phyloP scores from a whole-genome alignment of 92 coral and sea anemone species.

The Porites rus region DNA sequence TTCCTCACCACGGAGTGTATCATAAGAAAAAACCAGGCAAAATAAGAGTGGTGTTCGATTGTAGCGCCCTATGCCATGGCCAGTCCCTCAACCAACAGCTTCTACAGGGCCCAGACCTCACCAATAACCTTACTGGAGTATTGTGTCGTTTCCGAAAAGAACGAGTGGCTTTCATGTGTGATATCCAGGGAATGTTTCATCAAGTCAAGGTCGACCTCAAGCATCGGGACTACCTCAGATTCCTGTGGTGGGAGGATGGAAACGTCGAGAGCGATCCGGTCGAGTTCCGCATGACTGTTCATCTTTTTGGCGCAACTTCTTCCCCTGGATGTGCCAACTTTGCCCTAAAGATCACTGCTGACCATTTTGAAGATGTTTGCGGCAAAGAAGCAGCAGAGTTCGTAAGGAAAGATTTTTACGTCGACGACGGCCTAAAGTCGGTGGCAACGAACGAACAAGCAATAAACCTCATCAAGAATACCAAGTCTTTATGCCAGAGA shows the following conservation, averaged over 20 bases:
- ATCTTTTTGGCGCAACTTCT: slow-evolving; percentile 33
- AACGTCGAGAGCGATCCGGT: slow-evolving; percentile 6
- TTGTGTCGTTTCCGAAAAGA: slow-evolving; percentile 42
- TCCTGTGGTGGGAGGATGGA: slow-evolving; percentile 50
- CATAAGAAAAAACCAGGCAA: background rate
- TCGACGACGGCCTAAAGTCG: slow-evolving; percentile 66
- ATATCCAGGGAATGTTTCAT: slow-evolving; percentile 35
- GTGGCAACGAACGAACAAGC: slow-evolving; percentile 42
- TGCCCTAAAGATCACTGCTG: slow-evolving; percentile 43
- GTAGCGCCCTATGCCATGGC: background rate
- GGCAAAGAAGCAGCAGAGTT: slow-evolving; percentile 40
- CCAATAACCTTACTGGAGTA: slow-evolving; percentile 36
- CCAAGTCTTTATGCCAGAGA: slow-evolving; percentile 44
- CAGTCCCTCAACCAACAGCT: slow-evolving; percentile 32
- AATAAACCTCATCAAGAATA: slow-evolving; percentile 23
- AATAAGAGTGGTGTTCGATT: too few relatives aligned
- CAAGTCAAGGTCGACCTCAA: slow-evolving; percentile 28
- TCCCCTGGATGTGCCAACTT: slow-evolving; percentile 50
- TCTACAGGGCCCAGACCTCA: slow-evolving; percentile 47
- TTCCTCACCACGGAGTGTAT: slow-evolving; percentile 30
- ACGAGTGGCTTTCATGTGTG: slow-evolving; percentile 11
- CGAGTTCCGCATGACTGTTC: background rate
- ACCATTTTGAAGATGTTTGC: slow-evolving; percentile 20
- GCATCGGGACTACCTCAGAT: slow-evolving; percentile 36
- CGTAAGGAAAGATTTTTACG: slow-evolving; percentile 46